Evolutionary conservation across 2,888 invertebrate genomes (phyloP).

Genomic region (Aspidapion aeneum): DNA sequence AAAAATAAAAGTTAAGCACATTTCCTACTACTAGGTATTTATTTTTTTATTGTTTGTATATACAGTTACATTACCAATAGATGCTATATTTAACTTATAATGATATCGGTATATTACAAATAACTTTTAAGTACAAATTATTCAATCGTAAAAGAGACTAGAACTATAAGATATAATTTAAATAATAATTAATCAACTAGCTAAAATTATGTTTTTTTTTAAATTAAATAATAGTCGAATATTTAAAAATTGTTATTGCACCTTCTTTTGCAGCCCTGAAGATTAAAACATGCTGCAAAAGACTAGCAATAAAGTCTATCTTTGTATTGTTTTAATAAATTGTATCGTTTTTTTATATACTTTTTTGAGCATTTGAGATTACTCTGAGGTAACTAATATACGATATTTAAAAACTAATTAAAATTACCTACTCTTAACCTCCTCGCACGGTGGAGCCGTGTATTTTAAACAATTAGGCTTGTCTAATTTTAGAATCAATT

Average conservation of each 20-base stretch:
- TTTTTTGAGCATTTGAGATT: slow-evolving; percentile 42
- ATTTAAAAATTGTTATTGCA: slow-evolving; percentile 38
- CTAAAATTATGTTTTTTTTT: slow-evolving; percentile 24
- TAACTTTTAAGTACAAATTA: slow-evolving; percentile 24
- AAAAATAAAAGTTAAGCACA: too few relatives aligned
- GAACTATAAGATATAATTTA: slow-evolving; percentile 32
- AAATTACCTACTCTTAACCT: slow-evolving; percentile 1
- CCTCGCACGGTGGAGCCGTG: not conserved
- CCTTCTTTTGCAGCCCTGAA: slow-evolving; percentile 45
- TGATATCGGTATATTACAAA: too few relatives aligned
- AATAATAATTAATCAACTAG: slow-evolving; percentile 28
- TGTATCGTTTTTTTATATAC: slow-evolving; percentile 5
- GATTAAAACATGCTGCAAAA: slow-evolving; percentile 43
- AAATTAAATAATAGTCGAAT: slow-evolving; percentile 15
- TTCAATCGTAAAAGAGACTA: slow-evolving; percentile 27
- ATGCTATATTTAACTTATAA: too few relatives aligned
- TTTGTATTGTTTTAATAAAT: slow-evolving; percentile 19
- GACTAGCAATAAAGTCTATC: slow-evolving; percentile 44
- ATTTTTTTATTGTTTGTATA: too few relatives aligned
- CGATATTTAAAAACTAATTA: slow-evolving; percentile 19
- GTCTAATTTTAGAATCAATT: too few relatives aligned
- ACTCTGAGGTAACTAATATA: slow-evolving; percentile 35
- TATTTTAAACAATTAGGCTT: too few relatives aligned
- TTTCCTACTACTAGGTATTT: too few relatives aligned
- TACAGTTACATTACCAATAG: too few relatives aligned